Evolutionary conservation across 2,888 invertebrate species (phyloP), one percentile per base, ranked within the genome.

Genomic region (Pardosa pseudoannulata): DNA sequence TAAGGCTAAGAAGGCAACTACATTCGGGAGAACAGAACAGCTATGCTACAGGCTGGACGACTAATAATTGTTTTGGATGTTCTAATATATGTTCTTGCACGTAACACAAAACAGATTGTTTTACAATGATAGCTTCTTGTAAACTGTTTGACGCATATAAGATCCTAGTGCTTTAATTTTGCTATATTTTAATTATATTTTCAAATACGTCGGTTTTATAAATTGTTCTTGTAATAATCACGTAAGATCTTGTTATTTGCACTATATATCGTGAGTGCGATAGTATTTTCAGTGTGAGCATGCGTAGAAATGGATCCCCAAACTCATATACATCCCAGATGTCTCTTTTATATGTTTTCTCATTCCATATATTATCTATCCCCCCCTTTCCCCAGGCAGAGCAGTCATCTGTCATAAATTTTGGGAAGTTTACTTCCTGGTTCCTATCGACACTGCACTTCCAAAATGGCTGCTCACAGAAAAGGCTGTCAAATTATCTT

Each of bases 121-220:
- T 81, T 75, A 62, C 74, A 75, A 70, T 75, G 71, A 76, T 82
- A 76, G 82, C 82, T 82, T 82, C 68, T 71, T 82, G 82, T 72
- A 76, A 75, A 39, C 32, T 74, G 74, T 75, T 75, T 64, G 28
- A 75, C 64, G 82, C 82, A 71, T 72, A 70, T 72, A 56, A 76
- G 76, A 76, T 50, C 76, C 76, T 82, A 82, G 82, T 76, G 82
- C 82, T 82, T 82, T 82, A 82, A 76, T 82, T 82, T 82, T 82
- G 82, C 82, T 82, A 82, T 82, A 82, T 75, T 82, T 82, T 82
- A 64, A 74, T 82, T 82, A 71, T 82, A 76, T 82, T 82, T 82
- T 82, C 76, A 65, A 82, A 76, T 82, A 82, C 65, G 31, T 76
- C 64, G 28, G 67, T 76, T 76, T 81, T 82, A 64, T 82, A 76